Evolutionary conservation across 2,113 vertebrate genomes (phyloP).

Genomic region (Indicator indicator): DNA sequence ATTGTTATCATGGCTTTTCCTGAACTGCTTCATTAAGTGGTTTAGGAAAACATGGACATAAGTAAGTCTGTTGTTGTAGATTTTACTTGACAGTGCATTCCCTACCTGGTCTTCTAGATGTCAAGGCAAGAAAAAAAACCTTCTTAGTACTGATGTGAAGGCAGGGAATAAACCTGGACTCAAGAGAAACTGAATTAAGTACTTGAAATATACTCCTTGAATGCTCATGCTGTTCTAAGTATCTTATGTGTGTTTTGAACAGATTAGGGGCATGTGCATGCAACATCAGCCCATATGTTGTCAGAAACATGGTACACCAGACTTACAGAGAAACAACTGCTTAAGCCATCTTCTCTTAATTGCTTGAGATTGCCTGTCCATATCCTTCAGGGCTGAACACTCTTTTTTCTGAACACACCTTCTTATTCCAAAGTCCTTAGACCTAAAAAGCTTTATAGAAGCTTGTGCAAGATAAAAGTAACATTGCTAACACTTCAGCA

Average conservation of each 20-base stretch:
- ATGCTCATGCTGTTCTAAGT: neutral
- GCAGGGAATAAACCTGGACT: neutral
- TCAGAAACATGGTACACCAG: neutral
- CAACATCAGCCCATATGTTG: neutral
- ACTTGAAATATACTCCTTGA: neutral
- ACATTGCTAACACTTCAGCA: neutral
- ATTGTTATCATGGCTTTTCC: neutral
- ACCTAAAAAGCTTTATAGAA: neutral
- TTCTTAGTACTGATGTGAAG: neutral
- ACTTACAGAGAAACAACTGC: neutral
- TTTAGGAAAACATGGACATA: neutral
- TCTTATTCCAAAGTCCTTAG: neutral
- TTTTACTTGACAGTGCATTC: neutral
- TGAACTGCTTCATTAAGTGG: neutral
- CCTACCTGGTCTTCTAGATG: neutral
- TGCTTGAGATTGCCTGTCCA: neutral
- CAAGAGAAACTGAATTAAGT: neutral
- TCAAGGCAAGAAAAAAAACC: neutral
- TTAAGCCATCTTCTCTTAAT: neutral
- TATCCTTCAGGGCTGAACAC: neutral
- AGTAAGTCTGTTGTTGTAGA: neutral
- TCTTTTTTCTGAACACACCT: neutral
- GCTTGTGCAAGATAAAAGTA: accelerated
- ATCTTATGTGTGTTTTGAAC: neutral
- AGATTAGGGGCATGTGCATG: neutral